Evolutionary conservation across 2,888 invertebrate genomes (phyloP).

Genomic region (Drepana falcataria): DNA sequence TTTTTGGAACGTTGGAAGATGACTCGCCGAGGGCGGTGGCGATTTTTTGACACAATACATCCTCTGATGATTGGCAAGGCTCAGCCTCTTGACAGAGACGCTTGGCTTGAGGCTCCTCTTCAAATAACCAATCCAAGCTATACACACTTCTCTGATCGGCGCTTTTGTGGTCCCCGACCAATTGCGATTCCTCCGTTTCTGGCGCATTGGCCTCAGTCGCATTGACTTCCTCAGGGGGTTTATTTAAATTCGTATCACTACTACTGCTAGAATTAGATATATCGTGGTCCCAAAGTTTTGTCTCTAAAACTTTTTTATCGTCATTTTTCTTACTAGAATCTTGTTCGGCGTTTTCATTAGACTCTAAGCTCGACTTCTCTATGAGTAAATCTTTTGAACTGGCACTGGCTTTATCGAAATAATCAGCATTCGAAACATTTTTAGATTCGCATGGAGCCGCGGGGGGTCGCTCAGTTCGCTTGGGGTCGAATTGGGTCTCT

Average conservation of each 20-base stretch:
- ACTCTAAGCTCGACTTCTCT: constrained; percentile 76
- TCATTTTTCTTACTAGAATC: constrained; percentile 38
- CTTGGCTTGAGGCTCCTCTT: constrained; percentile 45
- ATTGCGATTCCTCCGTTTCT: constrained; percentile 57
- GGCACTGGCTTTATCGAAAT: constrained; percentile 82
- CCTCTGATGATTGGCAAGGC: constrained; percentile 39
- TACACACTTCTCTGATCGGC: constrained; percentile 67
- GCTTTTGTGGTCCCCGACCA: constrained; percentile 58
- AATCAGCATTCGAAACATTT: constrained; percentile 47
- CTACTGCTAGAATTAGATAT: constrained; percentile 80
- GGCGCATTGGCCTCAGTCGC: constrained; percentile 37
- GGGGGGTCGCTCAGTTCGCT: constrained; percentile 40
- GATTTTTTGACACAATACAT: constrained; percentile 48
- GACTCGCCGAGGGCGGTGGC: constrained; percentile 62
- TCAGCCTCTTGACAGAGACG: constrained; percentile 37
- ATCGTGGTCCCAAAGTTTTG: constrained; percentile 73
- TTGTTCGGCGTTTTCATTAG: constrained; percentile 66
- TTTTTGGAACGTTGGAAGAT: constrained; percentile 76
- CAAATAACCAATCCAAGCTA: constrained; percentile 72
- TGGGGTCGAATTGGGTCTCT: constrained; percentile 45
- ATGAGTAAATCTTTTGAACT: constrained; percentile 85
- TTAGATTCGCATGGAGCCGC: constrained; percentile 52
- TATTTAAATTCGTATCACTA: constrained; percentile 72
- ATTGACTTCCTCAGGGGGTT: constrained; percentile 35
- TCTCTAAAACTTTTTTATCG: constrained; percentile 44